These are phyloP conservation scores for Calonectris borealis DNA, from an alignment of 2,113 vertebrate species.

Conservation along the genomic window DNA sequence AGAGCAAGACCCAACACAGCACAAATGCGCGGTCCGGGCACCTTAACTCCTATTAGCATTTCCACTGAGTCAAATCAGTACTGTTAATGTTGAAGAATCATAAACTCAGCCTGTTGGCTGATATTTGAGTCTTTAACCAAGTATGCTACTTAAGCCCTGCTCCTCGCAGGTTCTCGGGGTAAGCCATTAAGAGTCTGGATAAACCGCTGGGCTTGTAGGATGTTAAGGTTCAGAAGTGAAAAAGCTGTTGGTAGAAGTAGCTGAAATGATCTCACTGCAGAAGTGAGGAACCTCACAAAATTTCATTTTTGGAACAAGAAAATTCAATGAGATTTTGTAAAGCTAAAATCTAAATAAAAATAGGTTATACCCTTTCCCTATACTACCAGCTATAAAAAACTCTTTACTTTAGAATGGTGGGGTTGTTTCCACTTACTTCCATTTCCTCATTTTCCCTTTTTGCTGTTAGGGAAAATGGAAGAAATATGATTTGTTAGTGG, in stretches of 20 bases:
- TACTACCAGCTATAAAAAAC: not conserved
- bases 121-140: not conserved
- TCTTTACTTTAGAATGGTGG: not conserved
- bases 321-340: not conserved
- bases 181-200: not conserved
- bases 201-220: not conserved
- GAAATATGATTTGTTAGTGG: not conserved
- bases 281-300: not conserved
- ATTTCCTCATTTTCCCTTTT: not conserved
- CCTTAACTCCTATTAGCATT: not conserved
- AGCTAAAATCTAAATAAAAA: not conserved
- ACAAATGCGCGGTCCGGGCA: fast-evolving
- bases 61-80: not conserved
- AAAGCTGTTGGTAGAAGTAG: not conserved
- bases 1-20: not conserved
- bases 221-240: not conserved
- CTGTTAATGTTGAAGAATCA: not conserved
- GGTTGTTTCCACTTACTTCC: not conserved
- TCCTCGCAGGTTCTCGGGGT: not conserved
- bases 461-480: not conserved
- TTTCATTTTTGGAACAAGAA: not conserved
- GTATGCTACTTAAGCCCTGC: not conserved
- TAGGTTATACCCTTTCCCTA: not conserved
- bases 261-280: not conserved
- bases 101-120: not conserved